Conservation (phyloP, 2,888 invertebrate species). For the Pyrrhia umbra region DNA sequence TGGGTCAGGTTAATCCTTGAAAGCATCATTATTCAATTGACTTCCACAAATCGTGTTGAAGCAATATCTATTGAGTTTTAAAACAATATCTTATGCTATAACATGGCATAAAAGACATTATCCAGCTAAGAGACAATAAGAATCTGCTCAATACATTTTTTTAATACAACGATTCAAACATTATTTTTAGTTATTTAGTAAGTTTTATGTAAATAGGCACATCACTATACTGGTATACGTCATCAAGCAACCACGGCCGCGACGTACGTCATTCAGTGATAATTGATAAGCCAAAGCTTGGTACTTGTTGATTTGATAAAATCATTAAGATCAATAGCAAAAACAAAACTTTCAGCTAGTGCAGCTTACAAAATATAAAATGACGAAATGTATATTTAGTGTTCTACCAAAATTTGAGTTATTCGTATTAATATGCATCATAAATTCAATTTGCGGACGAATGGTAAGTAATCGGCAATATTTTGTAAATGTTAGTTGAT, state of each 20-base stretch:
- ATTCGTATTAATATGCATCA: constrained; percentile 63
- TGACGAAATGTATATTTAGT: constrained; percentile 62
- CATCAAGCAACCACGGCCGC: constrained; percentile 49
- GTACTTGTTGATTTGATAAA: constrained; percentile 70
- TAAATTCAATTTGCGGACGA: constrained; percentile 68
- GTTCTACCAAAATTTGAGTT: constrained; percentile 58
- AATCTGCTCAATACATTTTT: too few relatives aligned
- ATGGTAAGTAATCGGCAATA: constrained; percentile 71
- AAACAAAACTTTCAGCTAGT: constrained; percentile 44
- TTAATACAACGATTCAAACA: too few relatives aligned
- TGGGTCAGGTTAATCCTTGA: too few relatives aligned
- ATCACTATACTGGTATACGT: constrained; percentile 55
- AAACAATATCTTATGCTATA: too few relatives aligned
- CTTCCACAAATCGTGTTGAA: neutral
- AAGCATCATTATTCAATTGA: neutral
- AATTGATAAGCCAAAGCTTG: constrained; percentile 59
- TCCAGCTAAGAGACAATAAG: too few relatives aligned
- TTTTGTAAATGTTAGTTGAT: constrained; percentile 14
- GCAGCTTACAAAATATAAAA: constrained; percentile 50
- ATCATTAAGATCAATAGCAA: constrained; percentile 58
- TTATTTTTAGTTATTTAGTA: constrained; percentile 25
- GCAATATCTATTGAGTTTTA: neutral
- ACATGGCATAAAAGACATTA: too few relatives aligned
- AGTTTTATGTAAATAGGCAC: constrained; percentile 6
- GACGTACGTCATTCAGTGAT: constrained; percentile 61